Base-by-base conservation (phyloP, 2,888 invertebrate genomes). In the Listrodromus nycthemerus region DNA sequence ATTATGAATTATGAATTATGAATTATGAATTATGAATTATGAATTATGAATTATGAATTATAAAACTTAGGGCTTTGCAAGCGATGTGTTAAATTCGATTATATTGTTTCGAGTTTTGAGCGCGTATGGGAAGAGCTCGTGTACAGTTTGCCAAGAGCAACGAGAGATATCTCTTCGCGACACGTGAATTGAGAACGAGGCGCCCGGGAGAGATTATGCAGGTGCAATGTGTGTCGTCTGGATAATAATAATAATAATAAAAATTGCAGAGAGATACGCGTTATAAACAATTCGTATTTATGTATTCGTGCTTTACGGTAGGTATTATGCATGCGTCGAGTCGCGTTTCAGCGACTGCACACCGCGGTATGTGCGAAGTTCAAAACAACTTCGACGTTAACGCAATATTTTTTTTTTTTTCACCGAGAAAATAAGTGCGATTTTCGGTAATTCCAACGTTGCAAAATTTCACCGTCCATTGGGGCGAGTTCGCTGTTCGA, bases 171-270 rank as follows among this genome's bases (percentile, higher is more conserved):
- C 19, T 65, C 50, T 24, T 55, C 41, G 45, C 58, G 73, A 52
- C 52, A 16, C 67, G 66, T 50, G 71, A 82, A 82, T 78, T 30
- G 78, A 78, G 82, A 41, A 78, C 78, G 67, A 61, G 67, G 61
- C 66, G 77, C 37, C 45, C 52, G 58, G 19, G 41, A 45, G 61
- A 67, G 41, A 69, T 74, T 69, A 74, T 69, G 82, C 82, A 67
- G 77, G 52, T 67, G 69, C 67, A 30, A 69, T 61, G 41, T 69
- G 21, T 69, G 69, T 58, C 73, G 61, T 19, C 7, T 16, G 27
- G 41, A 58, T 61, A 58, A 67, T 30, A 67, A 52, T 21, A 3
- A 41, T 16, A 41, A 41, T 41, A 37, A 37, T 41, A 67, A 45
- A 45, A 21, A 66, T 41, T 37, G 4, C 55, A 7, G 41, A 16